Base-by-base conservation (phyloP, 2,888 invertebrate genomes). In the Cheilosia variabilis region DNA sequence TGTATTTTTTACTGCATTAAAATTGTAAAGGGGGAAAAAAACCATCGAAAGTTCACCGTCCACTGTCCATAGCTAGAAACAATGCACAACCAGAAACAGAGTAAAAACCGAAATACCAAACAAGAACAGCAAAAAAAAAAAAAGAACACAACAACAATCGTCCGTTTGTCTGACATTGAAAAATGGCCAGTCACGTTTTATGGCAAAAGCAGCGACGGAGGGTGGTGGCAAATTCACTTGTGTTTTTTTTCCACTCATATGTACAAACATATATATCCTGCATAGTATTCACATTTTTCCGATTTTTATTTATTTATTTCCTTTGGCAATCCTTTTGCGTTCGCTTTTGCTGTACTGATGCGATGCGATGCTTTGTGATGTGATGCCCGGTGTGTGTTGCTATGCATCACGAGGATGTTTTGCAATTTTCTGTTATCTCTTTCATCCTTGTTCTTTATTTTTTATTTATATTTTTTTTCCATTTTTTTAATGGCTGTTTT, bases 151-250 rank as follows among this genome's bases (percentile, higher is more conserved):
- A 87, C 82, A 87, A 88, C 81, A 87, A 79, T 87, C 81, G 80
- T 88, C 89, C 89, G 91, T 90, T 88, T 89, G 90, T 91, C 92
- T 92, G 91, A 92, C 92, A 92, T 92, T 92, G 92, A 91, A 91
- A 91, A 92, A 91, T 91, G 91, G 91, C 90, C 90, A 91, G 92
- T 92, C 91, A 92, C 91, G 91, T 92, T 91, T 92, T 91, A 89
- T 89, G 89, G 89, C 88, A 81, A 45, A 53, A 52, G 43, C 9
- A 34, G n/a, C 69, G 27, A 31, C 50, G 43, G 43, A 13, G 52
- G 37, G 17, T 1, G 62, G 34, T 37, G 41, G 37, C 9, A 17
- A 63, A 17, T 79, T 73, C 72, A 55, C 71, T 52, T 62, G 63
- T 55, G 53, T 73, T 80, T 82, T 58, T 80, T 87, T 82, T 83